These are phyloP conservation scores for Rhyacophila brunnea DNA, from an alignment of 1,140 invertebrate genomes.

Conservation along the genomic window DNA sequence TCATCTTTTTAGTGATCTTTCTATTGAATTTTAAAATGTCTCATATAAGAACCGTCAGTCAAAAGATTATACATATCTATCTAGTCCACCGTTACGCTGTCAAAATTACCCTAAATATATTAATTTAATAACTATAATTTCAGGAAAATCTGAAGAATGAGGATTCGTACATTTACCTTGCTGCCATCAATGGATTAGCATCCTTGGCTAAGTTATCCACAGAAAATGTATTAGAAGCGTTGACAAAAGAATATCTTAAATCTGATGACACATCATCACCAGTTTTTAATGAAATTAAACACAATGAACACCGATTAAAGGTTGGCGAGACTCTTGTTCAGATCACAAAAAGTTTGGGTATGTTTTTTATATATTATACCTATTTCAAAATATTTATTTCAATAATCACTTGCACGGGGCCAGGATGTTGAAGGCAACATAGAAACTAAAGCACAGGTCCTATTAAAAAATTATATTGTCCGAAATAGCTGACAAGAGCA, in stretches of 20 bases:
- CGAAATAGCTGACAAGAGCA: no score
- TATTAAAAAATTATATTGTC: background rate
- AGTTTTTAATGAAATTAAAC: slow-evolving; percentile 48
- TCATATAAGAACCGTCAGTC: no score
- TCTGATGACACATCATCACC: slow-evolving; percentile 30
- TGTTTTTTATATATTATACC: slow-evolving; percentile 30
- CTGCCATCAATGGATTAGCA: slow-evolving; percentile 74
- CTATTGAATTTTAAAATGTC: no score
- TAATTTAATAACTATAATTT: no score
- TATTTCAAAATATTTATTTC: background rate
- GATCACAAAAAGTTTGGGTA: slow-evolving; percentile 70
- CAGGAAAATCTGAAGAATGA: slow-evolving; percentile 72
- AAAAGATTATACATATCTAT: no score
- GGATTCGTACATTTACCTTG: slow-evolving; percentile 83
- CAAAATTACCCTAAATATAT: no score
- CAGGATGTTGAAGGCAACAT: background rate
- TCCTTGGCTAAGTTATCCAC: slow-evolving; percentile 64
- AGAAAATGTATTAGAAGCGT: slow-evolving; percentile 63
- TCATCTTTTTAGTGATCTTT: no score
- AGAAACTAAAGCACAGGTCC: background rate
- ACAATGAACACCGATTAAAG: slow-evolving; percentile 69
- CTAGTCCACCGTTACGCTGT: no score
- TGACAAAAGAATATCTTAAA: slow-evolving; percentile 60
- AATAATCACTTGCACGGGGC: background rate
- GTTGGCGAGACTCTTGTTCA: slow-evolving; percentile 80